Conservation (phyloP, 2,888 invertebrate species). For the Hemicrepidius hirtus region DNA sequence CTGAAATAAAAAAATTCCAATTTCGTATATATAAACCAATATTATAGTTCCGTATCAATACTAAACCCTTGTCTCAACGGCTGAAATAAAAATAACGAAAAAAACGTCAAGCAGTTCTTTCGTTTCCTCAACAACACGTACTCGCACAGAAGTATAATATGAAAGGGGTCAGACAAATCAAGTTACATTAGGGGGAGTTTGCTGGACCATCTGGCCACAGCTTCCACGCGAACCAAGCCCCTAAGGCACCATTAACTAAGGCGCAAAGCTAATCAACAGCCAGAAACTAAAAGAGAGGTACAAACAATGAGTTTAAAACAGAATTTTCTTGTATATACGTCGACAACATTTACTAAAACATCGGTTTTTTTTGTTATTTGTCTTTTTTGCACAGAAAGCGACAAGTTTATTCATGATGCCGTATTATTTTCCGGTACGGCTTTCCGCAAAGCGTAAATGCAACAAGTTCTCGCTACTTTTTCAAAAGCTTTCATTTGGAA, state of each 20-base stretch:
- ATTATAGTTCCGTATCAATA: slow-evolving; percentile 15
- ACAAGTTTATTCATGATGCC: slow-evolving; percentile 44
- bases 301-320: slow-evolving; percentile 48
- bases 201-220: slow-evolving; percentile 55
- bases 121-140: slow-evolving; percentile 39
- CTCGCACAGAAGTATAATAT: slow-evolving; percentile 42
- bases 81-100: slow-evolving; percentile 24
- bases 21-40: slow-evolving; percentile 24
- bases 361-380: slow-evolving; percentile 25
- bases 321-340: slow-evolving; percentile 45
- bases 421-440: slow-evolving; percentile 46
- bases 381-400: slow-evolving; percentile 18
- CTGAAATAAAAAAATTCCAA: background rate
- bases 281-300: slow-evolving; percentile 28
- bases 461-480: slow-evolving; percentile 48
- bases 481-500: slow-evolving; percentile 48
- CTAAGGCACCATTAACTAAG: slow-evolving; percentile 35
- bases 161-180: slow-evolving; percentile 55
- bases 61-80: slow-evolving; percentile 23
- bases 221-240: slow-evolving; percentile 28
- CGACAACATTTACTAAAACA: slow-evolving; percentile 38
- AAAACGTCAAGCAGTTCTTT: slow-evolving; percentile 35
- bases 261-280: slow-evolving; percentile 40
- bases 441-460: slow-evolving; percentile 43
- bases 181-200: slow-evolving; percentile 54